Base-by-base conservation (phyloP, 2,888 invertebrate genomes). In the Noctua pronuba region DNA sequence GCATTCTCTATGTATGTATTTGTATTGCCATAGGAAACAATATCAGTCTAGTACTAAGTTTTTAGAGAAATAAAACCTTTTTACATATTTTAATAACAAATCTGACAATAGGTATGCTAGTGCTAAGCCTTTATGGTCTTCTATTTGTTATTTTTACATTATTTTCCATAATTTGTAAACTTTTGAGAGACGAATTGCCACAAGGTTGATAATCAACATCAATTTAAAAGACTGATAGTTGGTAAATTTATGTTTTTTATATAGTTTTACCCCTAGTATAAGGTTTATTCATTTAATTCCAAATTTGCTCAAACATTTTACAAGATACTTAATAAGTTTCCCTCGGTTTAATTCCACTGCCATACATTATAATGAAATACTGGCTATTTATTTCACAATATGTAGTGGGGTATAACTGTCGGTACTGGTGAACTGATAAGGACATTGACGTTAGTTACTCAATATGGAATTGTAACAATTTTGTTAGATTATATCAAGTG, bases 201-300 rank as follows among this genome's bases (percentile, higher is more conserved):
- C 93, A 94, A 94, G 95, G 94, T 96, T 96, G 95, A 95, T 94
- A 96, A 95, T 94, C 95, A 96, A 96, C 96, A 97, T 97, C 97
- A 96, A 97, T 97, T 96, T 96, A 96, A 96, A 97, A 97, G 97
- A 97, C 97, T 97, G 97, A 97, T 97, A 97, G 97, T 95, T 96
- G 95, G 94, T 96, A 97, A 96, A 92, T 92, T 94, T 94, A 90
- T 93, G 94, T 96, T 95, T 94, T 77, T 95, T 94, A 95, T 96
- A 96, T 96, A 95, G 93, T 96, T 96, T 96, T 96, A 96, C 94
- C 96, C 96, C 94, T 96, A 96, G 96, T 92, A 90, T 96, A 96
- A 96, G 96, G 91, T 93, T 92, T 90, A 93, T 96, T 95, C 88
- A 90, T 95, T 96, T 95, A 92, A 94, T 93, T 95, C 96, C 95